Conservation (phyloP, 2,113 vertebrate genomes). For the Prunella himalayana region DNA sequence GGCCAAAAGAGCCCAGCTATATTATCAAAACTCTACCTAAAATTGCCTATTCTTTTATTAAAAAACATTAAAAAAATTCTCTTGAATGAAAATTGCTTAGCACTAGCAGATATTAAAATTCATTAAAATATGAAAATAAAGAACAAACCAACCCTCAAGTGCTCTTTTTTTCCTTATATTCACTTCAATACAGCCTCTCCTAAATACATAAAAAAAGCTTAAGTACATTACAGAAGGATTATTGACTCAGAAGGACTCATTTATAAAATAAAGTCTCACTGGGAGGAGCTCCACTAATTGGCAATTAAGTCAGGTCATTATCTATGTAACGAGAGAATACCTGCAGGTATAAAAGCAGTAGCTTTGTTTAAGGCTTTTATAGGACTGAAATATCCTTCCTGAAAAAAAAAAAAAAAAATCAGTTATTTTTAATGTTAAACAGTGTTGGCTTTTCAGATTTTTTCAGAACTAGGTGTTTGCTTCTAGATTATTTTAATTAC, state of each 20-base stretch:
- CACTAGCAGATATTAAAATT: rapidly evolving
- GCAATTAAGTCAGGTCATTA: neutral
- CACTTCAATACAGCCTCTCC: rapidly evolving
- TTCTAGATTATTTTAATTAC: rapidly evolving
- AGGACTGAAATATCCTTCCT: rapidly evolving
- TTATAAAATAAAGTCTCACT: neutral
- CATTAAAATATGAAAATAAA: rapidly evolving
- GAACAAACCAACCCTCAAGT: rapidly evolving
- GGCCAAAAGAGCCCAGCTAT: rapidly evolving
- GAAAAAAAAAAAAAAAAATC: neutral
- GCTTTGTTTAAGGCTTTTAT: neutral
- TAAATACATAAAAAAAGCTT: rapidly evolving
- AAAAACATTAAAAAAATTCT: neutral
- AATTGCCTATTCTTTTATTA: rapidly evolving
- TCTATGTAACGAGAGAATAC: neutral
- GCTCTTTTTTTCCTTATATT: neutral
- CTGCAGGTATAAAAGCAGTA: rapidly evolving
- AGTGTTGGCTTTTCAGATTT: rapidly evolving
- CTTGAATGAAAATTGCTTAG: rapidly evolving
- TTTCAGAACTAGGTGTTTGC: rapidly evolving
- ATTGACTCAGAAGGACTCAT: neutral
- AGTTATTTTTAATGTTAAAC: rapidly evolving
- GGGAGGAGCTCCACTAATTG: neutral
- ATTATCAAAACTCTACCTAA: neutral
- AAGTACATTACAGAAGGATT: rapidly evolving